phyloP scores from a whole-genome alignment of 2,797 vertebrate species.

The Monodelphis domestica region DNA sequence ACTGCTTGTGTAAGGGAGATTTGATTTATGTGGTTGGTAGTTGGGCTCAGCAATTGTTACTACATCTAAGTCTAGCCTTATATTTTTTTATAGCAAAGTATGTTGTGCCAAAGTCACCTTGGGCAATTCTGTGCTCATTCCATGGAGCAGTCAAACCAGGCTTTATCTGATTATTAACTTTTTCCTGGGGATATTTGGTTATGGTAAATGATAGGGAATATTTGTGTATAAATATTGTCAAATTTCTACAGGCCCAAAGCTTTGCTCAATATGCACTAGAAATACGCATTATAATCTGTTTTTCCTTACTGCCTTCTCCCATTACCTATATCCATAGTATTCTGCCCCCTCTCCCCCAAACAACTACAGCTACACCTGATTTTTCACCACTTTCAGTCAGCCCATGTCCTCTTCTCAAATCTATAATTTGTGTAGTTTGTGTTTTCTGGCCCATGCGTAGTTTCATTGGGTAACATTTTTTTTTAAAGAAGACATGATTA shows the following conservation, averaged over 20 bases:
- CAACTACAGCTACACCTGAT: constrained; percentile 18
- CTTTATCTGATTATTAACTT: not conserved
- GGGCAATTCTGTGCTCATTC: not conserved
- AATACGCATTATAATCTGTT: not conserved
- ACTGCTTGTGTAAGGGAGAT: not conserved
- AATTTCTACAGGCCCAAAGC: not conserved
- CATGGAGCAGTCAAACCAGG: not conserved
- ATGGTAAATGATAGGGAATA: not conserved
- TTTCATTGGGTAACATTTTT: constrained; percentile 45
- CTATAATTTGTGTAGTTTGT: constrained; percentile 52
- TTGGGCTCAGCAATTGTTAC: not conserved
- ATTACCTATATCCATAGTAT: constrained; percentile 13
- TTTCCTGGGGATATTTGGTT: not conserved
- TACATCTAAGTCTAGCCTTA: not conserved
- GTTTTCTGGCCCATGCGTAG: constrained; percentile 25
- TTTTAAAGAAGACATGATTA: constrained; percentile 46
- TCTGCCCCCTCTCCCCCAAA: not conserved
- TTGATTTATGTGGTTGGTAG: not conserved
- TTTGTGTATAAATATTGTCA: not conserved
- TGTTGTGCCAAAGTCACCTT: too few species aligned
- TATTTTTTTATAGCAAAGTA: not conserved
- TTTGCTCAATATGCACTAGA: not conserved
- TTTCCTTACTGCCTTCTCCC: not conserved
- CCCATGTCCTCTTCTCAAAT: not conserved
- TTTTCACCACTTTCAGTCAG: not conserved